phyloP scores from a whole-genome alignment of 1,140 invertebrate genomes.

The Himalopsyche phryganea region DNA sequence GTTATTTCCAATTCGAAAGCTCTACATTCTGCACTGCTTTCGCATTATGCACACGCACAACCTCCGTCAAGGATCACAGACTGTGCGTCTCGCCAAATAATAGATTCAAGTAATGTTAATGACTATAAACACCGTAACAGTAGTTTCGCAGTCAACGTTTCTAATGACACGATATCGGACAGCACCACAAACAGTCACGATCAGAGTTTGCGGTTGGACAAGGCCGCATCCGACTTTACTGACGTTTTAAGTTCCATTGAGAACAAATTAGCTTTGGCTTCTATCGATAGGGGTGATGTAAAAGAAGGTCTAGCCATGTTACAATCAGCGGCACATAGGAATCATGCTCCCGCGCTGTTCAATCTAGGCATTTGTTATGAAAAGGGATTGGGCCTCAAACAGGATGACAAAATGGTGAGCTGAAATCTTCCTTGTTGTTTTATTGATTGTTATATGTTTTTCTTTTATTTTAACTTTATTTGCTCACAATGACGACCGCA shows the following conservation, averaged over 20 bases:
- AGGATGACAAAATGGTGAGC: slow-evolving; percentile 55
- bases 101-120: background rate
- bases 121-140: background rate
- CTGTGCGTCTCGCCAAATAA: background rate
- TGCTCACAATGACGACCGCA: too few species aligned
- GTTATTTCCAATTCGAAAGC: slow-evolving; percentile 3
- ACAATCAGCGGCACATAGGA: slow-evolving; percentile 52
- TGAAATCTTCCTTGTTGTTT: too few species aligned
- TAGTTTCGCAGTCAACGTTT: slow-evolving; percentile 6
- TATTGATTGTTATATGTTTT: background rate
- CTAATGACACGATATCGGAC: slow-evolving; percentile 6
- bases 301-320: slow-evolving; percentile 48
- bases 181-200: slow-evolving; percentile 3
- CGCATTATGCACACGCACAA: slow-evolving; percentile 8
- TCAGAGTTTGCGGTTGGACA: slow-evolving; percentile 1
- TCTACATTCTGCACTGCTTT: slow-evolving; percentile 5
- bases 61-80: background rate
- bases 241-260: slow-evolving; percentile 50
- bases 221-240: slow-evolving; percentile 40
- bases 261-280: slow-evolving; percentile 47
- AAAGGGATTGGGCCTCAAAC: slow-evolving; percentile 56
- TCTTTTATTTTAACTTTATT: too few species aligned
- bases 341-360: slow-evolving; percentile 56
- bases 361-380: slow-evolving; percentile 63
- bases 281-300: slow-evolving; percentile 48